A percentile compares a stretch with the other conserved stretches of the same genome.
These are phyloP conservation scores for Orchestes rusci DNA, from an alignment of 2,888 invertebrate species.

Conservation along the genomic window DNA sequence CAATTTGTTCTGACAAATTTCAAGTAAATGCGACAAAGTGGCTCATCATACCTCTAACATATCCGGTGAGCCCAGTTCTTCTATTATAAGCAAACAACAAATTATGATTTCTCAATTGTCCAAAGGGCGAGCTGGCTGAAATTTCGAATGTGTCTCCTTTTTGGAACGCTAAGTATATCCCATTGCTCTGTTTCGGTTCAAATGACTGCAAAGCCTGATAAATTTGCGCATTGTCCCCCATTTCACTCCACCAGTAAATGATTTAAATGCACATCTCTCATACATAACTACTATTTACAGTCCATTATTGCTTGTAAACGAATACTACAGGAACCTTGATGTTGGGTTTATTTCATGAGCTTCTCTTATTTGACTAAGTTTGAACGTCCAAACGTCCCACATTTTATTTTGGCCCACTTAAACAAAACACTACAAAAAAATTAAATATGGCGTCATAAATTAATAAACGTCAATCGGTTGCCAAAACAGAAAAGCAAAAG, in stretches of 20 bases:
- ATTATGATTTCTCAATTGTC: conserved; percentile 37
- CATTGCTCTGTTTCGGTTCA: conserved; percentile 36
- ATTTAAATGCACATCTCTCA: conserved; percentile 22
- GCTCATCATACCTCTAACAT: conserved; percentile 40
- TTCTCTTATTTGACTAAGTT: conserved; percentile 4
- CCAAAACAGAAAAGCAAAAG: conserved; percentile 18
- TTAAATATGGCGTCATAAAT: conserved; percentile 36
- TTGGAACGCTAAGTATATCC: conserved; percentile 37
- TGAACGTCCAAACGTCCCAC: conserved; percentile 21
- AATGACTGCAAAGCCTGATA: conserved; percentile 42
- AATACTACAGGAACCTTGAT: conserved; percentile 9
- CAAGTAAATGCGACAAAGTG: no score
- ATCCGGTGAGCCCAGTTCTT: conserved; percentile 41
- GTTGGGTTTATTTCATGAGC: conserved; percentile 1
- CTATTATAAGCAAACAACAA: conserved; percentile 43
- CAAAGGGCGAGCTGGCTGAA: conserved; percentile 37
- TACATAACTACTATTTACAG: conserved; percentile 20
- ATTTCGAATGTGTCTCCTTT: conserved; percentile 45
- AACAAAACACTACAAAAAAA: conserved; percentile 33
- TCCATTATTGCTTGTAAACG: conserved; percentile 12
- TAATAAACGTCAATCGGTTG: conserved; percentile 28
- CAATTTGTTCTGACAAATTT: no score
- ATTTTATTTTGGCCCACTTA: conserved; percentile 25
- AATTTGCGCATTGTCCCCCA: conserved; percentile 40
- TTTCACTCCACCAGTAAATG: conserved; percentile 34